A percentile compares a stretch with the other conserved stretches of the same genome.
Conservation (phyloP, 2,888 invertebrate species). For the Eudasyphora cyanicolor region DNA sequence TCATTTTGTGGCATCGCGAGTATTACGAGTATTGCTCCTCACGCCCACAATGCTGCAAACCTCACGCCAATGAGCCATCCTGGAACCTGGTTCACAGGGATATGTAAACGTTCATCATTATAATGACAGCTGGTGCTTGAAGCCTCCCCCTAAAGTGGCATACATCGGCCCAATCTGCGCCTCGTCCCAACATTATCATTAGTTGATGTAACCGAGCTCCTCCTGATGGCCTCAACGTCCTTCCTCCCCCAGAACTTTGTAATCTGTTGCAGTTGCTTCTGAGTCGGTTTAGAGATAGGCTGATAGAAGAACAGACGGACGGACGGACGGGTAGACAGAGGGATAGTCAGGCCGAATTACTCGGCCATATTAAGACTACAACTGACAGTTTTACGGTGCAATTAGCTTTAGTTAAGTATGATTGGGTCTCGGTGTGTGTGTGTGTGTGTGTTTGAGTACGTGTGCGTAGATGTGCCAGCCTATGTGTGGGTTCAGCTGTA, state of each 20-base stretch:
- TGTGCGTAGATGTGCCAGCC: too few relatives aligned
- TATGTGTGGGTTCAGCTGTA: constrained; percentile 16
- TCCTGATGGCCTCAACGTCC: constrained; percentile 18
- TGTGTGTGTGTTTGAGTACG: not conserved
- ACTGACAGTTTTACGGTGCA: constrained; percentile 65
- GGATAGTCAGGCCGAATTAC: not conserved
- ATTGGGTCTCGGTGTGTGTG: constrained; percentile 17
- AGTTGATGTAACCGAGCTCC: constrained; percentile 28
- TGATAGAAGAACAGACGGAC: not conserved
- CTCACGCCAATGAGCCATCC: too few relatives aligned
- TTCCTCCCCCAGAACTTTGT: constrained; percentile 30
- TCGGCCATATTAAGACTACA: constrained; percentile 41
- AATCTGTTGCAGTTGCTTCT: constrained; percentile 46
- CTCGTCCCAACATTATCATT: constrained; percentile 8
- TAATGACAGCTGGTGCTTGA: constrained; percentile 60
- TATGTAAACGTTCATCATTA: constrained; percentile 61
- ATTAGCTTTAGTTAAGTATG: constrained; percentile 61
- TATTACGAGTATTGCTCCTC: constrained; percentile 10
- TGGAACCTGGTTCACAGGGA: constrained; percentile 35
- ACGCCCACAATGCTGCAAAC: constrained; percentile 30
- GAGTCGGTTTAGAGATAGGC: not conserved
- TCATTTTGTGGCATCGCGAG: constrained; percentile 49
- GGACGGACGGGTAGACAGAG: not conserved
- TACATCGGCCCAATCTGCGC: not conserved
- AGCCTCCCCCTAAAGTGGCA: not conserved